Conservation (phyloP, 1,140 invertebrate genomes). For the Tetraneura akinire region DNA sequence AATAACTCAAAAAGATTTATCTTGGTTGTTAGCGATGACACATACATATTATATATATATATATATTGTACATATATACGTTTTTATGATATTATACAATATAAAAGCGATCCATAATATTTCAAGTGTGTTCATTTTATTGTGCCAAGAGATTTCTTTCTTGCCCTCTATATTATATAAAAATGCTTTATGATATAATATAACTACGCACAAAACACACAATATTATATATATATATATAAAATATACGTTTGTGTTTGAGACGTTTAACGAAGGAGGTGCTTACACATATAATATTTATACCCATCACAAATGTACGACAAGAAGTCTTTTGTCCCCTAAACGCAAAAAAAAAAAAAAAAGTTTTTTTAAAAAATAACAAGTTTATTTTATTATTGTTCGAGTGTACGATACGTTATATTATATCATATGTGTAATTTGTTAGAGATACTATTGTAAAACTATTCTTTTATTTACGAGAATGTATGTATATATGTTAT, state of each 20-base stretch:
- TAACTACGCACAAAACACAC: no score
- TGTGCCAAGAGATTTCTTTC: conserved; percentile 37
- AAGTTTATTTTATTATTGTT: conserved; percentile 32
- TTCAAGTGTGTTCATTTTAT: conserved; percentile 50
- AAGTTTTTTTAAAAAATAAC: conserved; percentile 14
- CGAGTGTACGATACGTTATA: background rate
- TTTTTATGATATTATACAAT: background rate
- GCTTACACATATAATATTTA: background rate
- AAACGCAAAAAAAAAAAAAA: no score
- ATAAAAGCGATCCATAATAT: conserved; percentile 45
- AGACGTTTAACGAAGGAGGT: conserved; percentile 47
- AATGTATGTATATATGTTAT: background rate
- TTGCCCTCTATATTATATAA: conserved; percentile 23
- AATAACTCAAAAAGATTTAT: conserved; percentile 23
- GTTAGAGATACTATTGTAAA: background rate
- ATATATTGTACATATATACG: background rate
- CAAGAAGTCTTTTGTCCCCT: conserved; percentile 26
- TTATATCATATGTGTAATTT: no score
- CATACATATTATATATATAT: background rate
- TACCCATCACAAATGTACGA: background rate
- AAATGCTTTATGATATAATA: conserved; percentile 21
- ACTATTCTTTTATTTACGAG: conserved; percentile 15
- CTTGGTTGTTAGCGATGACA: conserved; percentile 46
- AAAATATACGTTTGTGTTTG: conserved; percentile 6
- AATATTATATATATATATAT: no score